phyloP scores from a whole-genome alignment of 2,797 vertebrate genomes.

The Sphenodon punctatus region DNA sequence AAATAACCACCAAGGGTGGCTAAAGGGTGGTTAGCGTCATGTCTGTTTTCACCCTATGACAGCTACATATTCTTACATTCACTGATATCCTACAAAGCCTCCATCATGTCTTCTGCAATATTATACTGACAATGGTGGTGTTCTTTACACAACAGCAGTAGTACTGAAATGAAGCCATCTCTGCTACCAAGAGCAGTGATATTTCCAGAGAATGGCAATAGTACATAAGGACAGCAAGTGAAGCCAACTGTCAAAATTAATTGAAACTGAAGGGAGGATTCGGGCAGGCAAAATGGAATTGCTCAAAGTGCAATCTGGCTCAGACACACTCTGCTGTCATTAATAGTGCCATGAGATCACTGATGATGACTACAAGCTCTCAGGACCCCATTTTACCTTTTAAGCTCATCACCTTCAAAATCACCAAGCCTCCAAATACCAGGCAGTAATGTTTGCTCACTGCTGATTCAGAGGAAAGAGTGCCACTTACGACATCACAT shows the following conservation, averaged over 20 bases:
- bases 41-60: too few species aligned
- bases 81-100: background rate
- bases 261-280: background rate
- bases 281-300: background rate
- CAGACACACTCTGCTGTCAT: background rate
- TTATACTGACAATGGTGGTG: background rate
- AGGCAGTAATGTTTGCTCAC: background rate
- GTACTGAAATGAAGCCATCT: too few species aligned
- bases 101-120: background rate
- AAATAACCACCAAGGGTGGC: too few species aligned
- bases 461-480: background rate
- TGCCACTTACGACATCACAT: background rate
- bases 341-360: background rate
- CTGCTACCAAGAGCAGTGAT: too few species aligned
- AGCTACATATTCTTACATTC: background rate
- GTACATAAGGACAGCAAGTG: too few species aligned
- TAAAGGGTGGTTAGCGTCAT: too few species aligned
- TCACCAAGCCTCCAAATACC: background rate
- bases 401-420: background rate
- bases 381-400: background rate
- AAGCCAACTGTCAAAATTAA: too few species aligned
- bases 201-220: too few species aligned
- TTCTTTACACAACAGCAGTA: accelerated
- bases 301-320: constrained; percentile 17
- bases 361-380: constrained; percentile 6